Evolutionary conservation across 2,888 invertebrate species (phyloP).

Genomic region (Eilema griseolum): DNA sequence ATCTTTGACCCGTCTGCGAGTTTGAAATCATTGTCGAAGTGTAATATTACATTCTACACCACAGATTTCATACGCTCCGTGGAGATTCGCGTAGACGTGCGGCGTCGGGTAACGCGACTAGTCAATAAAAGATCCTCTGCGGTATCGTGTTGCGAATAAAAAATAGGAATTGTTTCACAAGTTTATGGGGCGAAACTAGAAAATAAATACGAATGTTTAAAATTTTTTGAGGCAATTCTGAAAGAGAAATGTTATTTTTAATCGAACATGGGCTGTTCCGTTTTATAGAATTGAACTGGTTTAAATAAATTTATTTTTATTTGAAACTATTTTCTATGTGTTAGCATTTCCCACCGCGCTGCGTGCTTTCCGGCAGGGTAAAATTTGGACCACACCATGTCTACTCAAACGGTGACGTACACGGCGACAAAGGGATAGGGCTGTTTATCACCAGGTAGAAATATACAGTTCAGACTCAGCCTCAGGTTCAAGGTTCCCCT

Average conservation of each 20-base stretch:
- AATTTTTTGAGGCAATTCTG: constrained; percentile 12
- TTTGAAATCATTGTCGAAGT: constrained; percentile 57
- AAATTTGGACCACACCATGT: no score
- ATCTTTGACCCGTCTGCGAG: constrained; percentile 35
- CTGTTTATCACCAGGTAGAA: no score
- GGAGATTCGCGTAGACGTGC: constrained; percentile 72
- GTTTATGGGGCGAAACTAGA: constrained; percentile 19
- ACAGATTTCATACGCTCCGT: constrained; percentile 71
- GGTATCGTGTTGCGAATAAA: constrained; percentile 70
- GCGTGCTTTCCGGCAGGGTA: no score
- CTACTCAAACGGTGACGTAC: no score
- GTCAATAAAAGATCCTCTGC: constrained; percentile 64
- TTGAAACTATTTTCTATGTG: background rate
- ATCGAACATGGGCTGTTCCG: background rate
- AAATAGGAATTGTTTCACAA: constrained; percentile 40
- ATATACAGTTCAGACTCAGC: no score
- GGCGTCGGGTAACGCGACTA: constrained; percentile 71
- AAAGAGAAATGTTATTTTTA: constrained; percentile 11
- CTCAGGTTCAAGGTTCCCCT: no score
- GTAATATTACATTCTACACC: constrained; percentile 70
- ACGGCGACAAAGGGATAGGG: no score
- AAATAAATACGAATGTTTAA: constrained; percentile 11
- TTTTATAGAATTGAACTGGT: background rate
- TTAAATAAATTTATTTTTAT: constrained; percentile 1
- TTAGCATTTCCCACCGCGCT: no score